Evolutionary conservation across 1,140 invertebrate species (phyloP), one percentile per base, ranked within the genome.

Genomic region (Alviniconcha marisindica): DNA sequence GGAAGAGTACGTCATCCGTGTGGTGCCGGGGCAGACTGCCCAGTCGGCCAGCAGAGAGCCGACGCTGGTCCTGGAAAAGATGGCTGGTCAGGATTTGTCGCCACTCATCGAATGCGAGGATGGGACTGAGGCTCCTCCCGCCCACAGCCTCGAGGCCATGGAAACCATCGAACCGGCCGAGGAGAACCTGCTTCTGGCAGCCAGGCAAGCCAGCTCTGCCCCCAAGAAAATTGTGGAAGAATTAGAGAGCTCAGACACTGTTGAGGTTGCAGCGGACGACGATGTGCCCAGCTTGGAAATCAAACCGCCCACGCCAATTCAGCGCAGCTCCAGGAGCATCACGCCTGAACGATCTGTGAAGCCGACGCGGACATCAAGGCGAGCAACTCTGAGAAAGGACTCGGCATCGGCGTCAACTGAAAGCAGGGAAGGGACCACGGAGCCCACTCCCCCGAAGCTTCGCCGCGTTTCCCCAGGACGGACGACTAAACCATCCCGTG

Each of bases 391-490:
- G 69, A 71, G 36, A 71, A 71, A 36, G 15, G 69, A 71, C 24
- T 18, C 40, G 69, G 15, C 69, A 24, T 10, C 36, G 36, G 15
- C 69, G 28, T 14, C 36, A 2, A 36, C 40, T 33, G 69, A 71
- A 5, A 24, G 40, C 24, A 36, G 1, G 0, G 5, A 40, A 36
- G 18, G 18, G 36, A 71, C 10, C 33, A 40, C 69, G 15, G 69
- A 71, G 15, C 36, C 69, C 69, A 71, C 69, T 21, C 69, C 69
- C 4, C 69, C 69, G 33, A 71, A 71, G 40, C 69, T 71, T 33
- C 69, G 69, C 21, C 69, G 69, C 10, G 15, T 71, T 38, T 71
- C 69, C 18, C 63, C 63, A 1, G 5, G 28, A 10, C 31, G 63
- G 63, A 33, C 33, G 33, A 71, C 33, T 21, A 38, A 71, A 18